Percentiles rank a stretch among this genome's conserved stretches.
phyloP scores from a whole-genome alignment of 2,888 invertebrate genomes.

The Dusona sp. region DNA sequence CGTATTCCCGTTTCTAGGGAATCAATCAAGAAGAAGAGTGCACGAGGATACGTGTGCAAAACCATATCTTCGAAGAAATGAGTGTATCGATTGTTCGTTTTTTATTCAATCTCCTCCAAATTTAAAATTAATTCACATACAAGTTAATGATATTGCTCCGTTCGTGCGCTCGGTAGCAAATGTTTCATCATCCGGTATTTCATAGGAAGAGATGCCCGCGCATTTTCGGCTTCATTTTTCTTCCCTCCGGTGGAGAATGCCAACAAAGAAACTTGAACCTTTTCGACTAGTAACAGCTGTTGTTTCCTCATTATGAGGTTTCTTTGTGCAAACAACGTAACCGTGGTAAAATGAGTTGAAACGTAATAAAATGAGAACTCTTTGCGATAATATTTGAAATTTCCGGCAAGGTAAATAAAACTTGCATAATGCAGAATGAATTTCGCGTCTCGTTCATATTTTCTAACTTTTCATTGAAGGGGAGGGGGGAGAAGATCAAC shows the following conservation, averaged over 20 bases:
- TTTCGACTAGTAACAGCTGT: neutral
- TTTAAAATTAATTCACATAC: neutral
- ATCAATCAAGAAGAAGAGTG: neutral
- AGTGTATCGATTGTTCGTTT: neutral
- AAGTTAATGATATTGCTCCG: neutral
- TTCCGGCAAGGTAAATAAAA: too few relatives aligned
- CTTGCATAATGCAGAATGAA: too few relatives aligned
- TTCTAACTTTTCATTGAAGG: too few relatives aligned
- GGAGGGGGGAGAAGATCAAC: too few relatives aligned
- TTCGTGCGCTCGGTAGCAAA: neutral
- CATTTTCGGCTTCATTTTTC: neutral
- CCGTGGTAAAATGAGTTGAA: too few relatives aligned
- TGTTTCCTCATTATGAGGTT: neutral
- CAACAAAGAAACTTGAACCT: neutral
- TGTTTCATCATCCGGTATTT: conserved; percentile 8
- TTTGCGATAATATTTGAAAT: too few relatives aligned
- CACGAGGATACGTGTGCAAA: neutral
- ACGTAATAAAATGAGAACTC: too few relatives aligned
- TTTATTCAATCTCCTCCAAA: neutral
- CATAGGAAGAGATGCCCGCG: neutral
- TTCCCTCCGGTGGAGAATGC: neutral
- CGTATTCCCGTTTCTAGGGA: conserved; percentile 29
- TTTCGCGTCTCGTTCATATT: too few relatives aligned
- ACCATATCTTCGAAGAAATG: neutral
- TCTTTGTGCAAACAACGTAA: too few relatives aligned